A percentile compares a stretch with the other conserved stretches of the same genome.
Conservation (phyloP, 1,140 invertebrate genomes). For the Leptoteleia sp. region DNA sequence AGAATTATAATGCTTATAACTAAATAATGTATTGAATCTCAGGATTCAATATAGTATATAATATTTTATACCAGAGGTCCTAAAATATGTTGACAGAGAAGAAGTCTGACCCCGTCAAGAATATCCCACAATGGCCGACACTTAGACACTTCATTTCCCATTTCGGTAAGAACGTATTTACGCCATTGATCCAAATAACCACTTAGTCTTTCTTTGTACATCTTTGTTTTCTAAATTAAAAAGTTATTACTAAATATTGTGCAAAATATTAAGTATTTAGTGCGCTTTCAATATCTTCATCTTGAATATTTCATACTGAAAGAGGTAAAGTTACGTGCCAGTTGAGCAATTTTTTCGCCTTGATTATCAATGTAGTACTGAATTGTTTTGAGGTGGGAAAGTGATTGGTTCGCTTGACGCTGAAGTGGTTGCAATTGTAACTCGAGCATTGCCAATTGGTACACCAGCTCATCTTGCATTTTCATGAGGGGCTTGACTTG, state of each 20-base stretch:
- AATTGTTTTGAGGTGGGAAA: constrained; percentile 87
- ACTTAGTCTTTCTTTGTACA: constrained; percentile 83
- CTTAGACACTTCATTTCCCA: constrained; percentile 84
- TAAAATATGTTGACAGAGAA: constrained; percentile 87
- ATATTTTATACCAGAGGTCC: constrained; percentile 87
- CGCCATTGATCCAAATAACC: constrained; percentile 86
- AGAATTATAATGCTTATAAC: too few species aligned
- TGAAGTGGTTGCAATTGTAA: constrained; percentile 86
- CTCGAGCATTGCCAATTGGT: constrained; percentile 88
- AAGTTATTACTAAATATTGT: constrained; percentile 1
- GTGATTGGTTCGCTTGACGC: constrained; percentile 86
- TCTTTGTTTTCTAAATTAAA: constrained; percentile 83
- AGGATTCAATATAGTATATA: too few species aligned
- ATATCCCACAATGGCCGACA: constrained; percentile 88
- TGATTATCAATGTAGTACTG: constrained; percentile 89
- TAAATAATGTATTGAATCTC: too few species aligned
- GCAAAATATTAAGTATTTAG: too few species aligned
- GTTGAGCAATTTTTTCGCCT: constrained; percentile 86
- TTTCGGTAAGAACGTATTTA: constrained; percentile 84
- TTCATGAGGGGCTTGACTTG: constrained; percentile 86
- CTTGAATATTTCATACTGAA: too few species aligned
- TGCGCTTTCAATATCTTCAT: too few species aligned
- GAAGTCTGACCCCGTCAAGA: constrained; percentile 84
- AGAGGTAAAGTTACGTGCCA: constrained; percentile 76
- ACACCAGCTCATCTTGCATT: constrained; percentile 86